Conservation (phyloP, 2,797 vertebrate species). For the Nannoperca obscura region DNA sequence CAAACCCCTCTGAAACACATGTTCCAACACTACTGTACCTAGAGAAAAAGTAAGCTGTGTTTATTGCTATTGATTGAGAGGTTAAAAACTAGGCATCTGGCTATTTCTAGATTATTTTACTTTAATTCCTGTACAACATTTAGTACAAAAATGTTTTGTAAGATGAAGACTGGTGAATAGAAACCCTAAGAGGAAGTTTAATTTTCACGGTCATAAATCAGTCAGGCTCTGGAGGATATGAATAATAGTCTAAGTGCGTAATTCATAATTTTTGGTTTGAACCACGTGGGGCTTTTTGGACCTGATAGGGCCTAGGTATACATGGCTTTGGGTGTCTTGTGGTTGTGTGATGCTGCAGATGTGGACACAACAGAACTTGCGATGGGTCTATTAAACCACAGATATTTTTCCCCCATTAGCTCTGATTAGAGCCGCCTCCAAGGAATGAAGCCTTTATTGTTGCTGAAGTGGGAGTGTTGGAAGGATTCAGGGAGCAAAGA, state of each 20-base stretch:
- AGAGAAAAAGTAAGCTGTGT: conserved; percentile 56
- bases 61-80: conserved; percentile 77
- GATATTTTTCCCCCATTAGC: background rate
- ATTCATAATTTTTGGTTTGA: conserved; percentile 53
- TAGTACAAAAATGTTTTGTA: conserved; percentile 23
- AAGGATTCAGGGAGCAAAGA: conserved; percentile 26
- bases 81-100: conserved; percentile 48
- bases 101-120: conserved; percentile 14
- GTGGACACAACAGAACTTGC: conserved; percentile 19
- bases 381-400: conserved; percentile 9
- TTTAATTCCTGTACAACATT: conserved; percentile 22
- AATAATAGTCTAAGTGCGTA: conserved; percentile 57
- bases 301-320: background rate
- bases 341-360: conserved; percentile 21
- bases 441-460: conserved; percentile 41
- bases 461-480: conserved; percentile 17
- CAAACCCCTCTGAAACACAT: conserved; percentile 72
- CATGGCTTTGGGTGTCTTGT: conserved; percentile 2
- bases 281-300: conserved; percentile 32
- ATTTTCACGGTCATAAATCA: conserved; percentile 73
- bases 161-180: conserved; percentile 48
- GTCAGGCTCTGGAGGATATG: conserved; percentile 29
- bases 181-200: conserved; percentile 60
- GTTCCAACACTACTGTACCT: conserved; percentile 63
- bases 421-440: conserved; percentile 44